A percentile compares a stretch with the other conserved stretches of the same genome.
These are phyloP conservation scores for Steinernema feltiae DNA, from an alignment of 1,140 invertebrate species.

Conservation along the genomic window DNA sequence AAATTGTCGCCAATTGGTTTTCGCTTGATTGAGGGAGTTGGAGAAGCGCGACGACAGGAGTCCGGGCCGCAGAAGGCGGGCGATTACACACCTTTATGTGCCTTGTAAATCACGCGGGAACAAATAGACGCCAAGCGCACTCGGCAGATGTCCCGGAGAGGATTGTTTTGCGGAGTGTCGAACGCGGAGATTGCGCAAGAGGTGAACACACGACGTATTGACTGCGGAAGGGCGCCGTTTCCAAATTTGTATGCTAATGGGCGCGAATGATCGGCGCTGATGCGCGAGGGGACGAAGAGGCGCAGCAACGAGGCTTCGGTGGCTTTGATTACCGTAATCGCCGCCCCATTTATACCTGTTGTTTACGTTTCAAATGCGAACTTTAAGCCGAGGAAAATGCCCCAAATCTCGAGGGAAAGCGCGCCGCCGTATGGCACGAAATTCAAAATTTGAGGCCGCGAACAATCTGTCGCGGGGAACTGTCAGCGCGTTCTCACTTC, in stretches of 20 bases:
- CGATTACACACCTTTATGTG: conserved; percentile 4
- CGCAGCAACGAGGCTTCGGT: not conserved
- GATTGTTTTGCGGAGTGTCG: not conserved
- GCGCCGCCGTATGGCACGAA: not conserved
- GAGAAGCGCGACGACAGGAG: not conserved
- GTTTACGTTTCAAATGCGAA: too few relatives aligned
- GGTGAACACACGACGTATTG: not conserved
- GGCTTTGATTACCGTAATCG: not conserved
- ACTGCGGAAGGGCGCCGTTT: not conserved
- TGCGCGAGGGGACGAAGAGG: not conserved
- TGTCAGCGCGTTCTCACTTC: not conserved
- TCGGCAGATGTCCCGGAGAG: not conserved
- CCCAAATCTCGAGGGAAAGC: too few relatives aligned
- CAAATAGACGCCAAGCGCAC: not conserved
- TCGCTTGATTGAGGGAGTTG: conserved; percentile 1
- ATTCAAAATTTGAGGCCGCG: not conserved
- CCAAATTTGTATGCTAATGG: conserved; percentile 15
- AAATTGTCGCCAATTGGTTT: conserved; percentile 14
- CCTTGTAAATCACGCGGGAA: not conserved
- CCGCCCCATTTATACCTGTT: too few relatives aligned
- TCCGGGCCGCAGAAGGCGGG: not conserved
- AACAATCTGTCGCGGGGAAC: not conserved
- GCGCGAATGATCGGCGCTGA: not conserved
- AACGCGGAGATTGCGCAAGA: not conserved
- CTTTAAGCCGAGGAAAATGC: too few relatives aligned